Base-by-base conservation (phyloP, 2,797 vertebrate species). In the Ceryle rudis region DNA sequence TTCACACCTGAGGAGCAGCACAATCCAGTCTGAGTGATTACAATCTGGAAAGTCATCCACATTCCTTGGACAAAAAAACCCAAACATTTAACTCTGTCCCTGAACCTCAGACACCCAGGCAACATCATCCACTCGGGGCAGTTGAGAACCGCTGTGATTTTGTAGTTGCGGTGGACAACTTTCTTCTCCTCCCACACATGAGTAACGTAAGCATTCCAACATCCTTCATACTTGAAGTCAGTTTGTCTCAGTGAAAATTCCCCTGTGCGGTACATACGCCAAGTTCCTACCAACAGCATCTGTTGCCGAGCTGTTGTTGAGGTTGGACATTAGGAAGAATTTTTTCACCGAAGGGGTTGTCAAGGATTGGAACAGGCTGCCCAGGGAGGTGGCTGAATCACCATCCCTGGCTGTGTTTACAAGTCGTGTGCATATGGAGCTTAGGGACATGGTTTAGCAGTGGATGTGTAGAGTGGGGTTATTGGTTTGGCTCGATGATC, bases 281-380 rank as follows among this genome's bases (percentile, higher is more conserved):
- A 1, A 78, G 60, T 70, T 94, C 80, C 80, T 84, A 86, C 58
- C 80, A 58, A 61, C 35, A 71, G 74, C 83, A 86, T 92, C 77
- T 90, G 78, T 33, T 90, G 51, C 64, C 66, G 86, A 92, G 71
- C 77, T 90, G 33, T 89, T 90, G 77, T 81, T 73, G 60, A 78
- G 35, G 29, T 52, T 52, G 51, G 51, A 52, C 16, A 52, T 52
- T 54, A 54, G 52, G 52, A 54, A 54, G 52, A 31, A 54, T 54
- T 54, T 54, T 31, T 54, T 54, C 52, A 31, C 29, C 17, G 10
- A 31, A 31, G 9, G 29, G 52, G 29, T 54, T 54, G 52, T 54
- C 52, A 54, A 54, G 29, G 17, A 54, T 31, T 54, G 52, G 29
- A 54, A 31, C 17, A 54, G 52, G 29, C 29, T 54, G 52, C 52